phyloP scores from a whole-genome alignment of 2,888 invertebrate genomes.

The Gnatocerus cornutus region DNA sequence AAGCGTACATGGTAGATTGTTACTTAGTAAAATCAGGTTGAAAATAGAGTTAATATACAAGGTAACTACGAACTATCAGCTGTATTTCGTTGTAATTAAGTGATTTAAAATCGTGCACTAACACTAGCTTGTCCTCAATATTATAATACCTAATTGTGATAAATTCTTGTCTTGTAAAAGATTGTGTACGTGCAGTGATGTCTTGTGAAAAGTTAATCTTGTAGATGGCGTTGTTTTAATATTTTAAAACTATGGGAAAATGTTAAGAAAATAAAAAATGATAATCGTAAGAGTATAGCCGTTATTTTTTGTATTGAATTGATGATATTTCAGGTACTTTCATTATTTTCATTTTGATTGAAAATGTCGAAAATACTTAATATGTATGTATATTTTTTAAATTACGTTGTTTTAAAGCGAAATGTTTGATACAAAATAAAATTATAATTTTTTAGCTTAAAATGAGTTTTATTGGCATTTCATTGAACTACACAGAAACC shows the following conservation, averaged over 20 bases:
- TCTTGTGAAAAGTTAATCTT: slow-evolving; percentile 49
- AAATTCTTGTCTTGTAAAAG: slow-evolving; percentile 52
- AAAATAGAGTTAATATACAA: slow-evolving; percentile 42
- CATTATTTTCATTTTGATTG: slow-evolving; percentile 29
- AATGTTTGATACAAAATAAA: slow-evolving; percentile 59
- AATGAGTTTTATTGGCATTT: slow-evolving; percentile 25
- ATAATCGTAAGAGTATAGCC: slow-evolving; percentile 42
- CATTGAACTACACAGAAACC: background rate
- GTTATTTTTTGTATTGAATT: slow-evolving; percentile 48
- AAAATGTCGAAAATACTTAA: slow-evolving; percentile 37
- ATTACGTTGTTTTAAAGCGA: slow-evolving; percentile 53
- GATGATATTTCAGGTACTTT: slow-evolving; percentile 40
- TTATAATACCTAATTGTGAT: slow-evolving; percentile 52
- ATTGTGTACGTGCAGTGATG: slow-evolving; percentile 52
- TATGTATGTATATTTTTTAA: slow-evolving; percentile 50
- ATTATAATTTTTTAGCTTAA: slow-evolving; percentile 59
- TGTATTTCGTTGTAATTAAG: slow-evolving; percentile 45
- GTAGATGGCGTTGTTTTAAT: slow-evolving; percentile 50
- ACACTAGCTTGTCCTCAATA: slow-evolving; percentile 53
- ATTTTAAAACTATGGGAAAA: slow-evolving; percentile 46
- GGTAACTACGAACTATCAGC: slow-evolving; percentile 40
- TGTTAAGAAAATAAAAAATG: slow-evolving; percentile 33
- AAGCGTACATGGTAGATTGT: slow-evolving; percentile 41
- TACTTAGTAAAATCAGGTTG: slow-evolving; percentile 41
- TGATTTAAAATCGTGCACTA: slow-evolving; percentile 51